phyloP scores from a whole-genome alignment of 2,113 vertebrate genomes.

The Ginglymostoma cirratum region DNA sequence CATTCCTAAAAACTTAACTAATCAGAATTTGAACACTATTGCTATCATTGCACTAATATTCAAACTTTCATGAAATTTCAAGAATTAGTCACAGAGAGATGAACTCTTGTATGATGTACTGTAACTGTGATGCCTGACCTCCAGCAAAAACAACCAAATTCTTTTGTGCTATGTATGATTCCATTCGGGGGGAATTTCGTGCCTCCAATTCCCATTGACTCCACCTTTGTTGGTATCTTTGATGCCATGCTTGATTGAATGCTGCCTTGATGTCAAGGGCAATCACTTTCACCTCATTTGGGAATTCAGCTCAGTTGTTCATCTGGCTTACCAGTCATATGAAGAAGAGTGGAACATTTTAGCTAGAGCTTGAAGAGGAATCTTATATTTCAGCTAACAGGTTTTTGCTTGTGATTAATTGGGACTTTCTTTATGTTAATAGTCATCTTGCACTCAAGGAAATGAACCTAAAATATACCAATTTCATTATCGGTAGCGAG shows the following conservation, averaged over 20 bases:
- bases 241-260: too few relatives aligned
- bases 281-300: too few relatives aligned
- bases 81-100: not conserved
- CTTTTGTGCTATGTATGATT: too few relatives aligned
- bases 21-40: not conserved
- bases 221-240: too few relatives aligned
- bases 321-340: not conserved
- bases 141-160: too few relatives aligned
- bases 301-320: too few relatives aligned
- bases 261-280: too few relatives aligned
- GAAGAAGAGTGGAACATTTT: not conserved
- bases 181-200: too few relatives aligned
- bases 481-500: not conserved
- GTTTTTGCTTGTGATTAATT: not conserved
- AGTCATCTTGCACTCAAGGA: not conserved
- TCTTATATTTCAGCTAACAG: not conserved
- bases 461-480: not conserved
- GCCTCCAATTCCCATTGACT: too few relatives aligned
- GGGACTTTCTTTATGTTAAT: not conserved
- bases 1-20: not conserved
- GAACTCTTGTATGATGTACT: not conserved
- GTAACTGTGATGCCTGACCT: too few relatives aligned
- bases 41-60: not conserved
- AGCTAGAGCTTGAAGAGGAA: not conserved
- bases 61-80: not conserved